Evolutionary conservation across 2,888 invertebrate species (phyloP).

Genomic region (Nasonia oneida): DNA sequence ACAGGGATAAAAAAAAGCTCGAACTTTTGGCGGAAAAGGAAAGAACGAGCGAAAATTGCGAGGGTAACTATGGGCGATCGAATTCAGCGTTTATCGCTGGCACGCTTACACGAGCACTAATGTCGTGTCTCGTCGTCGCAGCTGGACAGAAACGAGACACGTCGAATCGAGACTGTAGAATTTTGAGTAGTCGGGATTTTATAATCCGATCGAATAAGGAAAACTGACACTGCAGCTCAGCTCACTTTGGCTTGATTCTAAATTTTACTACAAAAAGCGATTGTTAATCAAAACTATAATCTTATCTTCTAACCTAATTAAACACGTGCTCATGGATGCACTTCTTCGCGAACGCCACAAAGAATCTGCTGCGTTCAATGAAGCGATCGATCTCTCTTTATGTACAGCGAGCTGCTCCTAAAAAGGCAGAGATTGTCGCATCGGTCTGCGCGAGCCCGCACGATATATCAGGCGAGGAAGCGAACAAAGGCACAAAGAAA

Average conservation of each 20-base stretch:
- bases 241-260: too few relatives aligned
- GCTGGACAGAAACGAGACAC: background rate
- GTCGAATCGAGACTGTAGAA: background rate
- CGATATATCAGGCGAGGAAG: background rate
- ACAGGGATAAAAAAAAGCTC: background rate
- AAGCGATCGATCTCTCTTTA: background rate
- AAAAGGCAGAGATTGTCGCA: background rate
- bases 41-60: too few relatives aligned
- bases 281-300: too few relatives aligned
- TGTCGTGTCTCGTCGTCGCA: background rate
- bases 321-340: too few relatives aligned
- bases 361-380: background rate
- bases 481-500: constrained; percentile 13
- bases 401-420: background rate
- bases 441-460: background rate
- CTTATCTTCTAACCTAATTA: too few relatives aligned
- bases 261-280: too few relatives aligned
- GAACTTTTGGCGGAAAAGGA: too few relatives aligned
- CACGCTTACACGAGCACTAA: background rate
- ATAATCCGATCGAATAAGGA: background rate
- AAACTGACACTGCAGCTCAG: too few relatives aligned
- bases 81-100: background rate
- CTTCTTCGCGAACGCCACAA: background rate
- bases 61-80: too few relatives aligned
- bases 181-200: too few relatives aligned